phyloP scores from a whole-genome alignment of 2,113 vertebrate genomes.

The Canis aureus region DNA sequence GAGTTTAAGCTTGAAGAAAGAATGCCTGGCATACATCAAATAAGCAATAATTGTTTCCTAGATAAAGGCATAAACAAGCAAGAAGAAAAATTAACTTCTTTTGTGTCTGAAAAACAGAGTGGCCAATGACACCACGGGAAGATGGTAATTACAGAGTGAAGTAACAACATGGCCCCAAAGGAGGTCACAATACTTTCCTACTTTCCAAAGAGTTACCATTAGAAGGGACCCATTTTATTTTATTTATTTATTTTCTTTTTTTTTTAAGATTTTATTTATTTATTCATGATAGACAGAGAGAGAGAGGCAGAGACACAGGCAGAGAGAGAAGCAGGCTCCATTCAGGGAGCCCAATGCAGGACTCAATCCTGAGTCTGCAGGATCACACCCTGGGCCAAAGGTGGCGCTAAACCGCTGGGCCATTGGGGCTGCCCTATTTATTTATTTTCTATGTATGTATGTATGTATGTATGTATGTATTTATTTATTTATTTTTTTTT shows the following conservation, averaged over 20 bases:
- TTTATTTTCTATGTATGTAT: too few species aligned
- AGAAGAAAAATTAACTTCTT: background rate
- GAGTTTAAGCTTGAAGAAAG: background rate
- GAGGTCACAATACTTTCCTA: background rate
- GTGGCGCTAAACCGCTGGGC: too few species aligned
- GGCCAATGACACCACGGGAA: background rate
- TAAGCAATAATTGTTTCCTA: background rate
- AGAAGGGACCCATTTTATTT: background rate
- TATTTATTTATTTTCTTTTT: background rate
- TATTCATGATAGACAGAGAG: too few species aligned
- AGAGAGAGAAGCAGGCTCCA: too few species aligned
- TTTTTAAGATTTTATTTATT: too few species aligned
- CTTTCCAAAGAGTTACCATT: background rate
- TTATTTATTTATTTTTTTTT: too few species aligned
- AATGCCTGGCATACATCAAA: background rate
- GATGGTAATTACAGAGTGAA: background rate
- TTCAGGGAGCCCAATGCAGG: too few species aligned
- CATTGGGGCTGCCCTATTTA: too few species aligned
- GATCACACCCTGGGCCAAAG: too few species aligned
- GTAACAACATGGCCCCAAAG: background rate
- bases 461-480: too few species aligned
- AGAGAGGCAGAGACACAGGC: too few species aligned
- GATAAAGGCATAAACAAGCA: background rate
- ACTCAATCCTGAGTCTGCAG: too few species aligned
- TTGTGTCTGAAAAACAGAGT: background rate